Evolutionary conservation across 1,140 invertebrate species (phyloP).

Genomic region (Periplaneta americana): DNA sequence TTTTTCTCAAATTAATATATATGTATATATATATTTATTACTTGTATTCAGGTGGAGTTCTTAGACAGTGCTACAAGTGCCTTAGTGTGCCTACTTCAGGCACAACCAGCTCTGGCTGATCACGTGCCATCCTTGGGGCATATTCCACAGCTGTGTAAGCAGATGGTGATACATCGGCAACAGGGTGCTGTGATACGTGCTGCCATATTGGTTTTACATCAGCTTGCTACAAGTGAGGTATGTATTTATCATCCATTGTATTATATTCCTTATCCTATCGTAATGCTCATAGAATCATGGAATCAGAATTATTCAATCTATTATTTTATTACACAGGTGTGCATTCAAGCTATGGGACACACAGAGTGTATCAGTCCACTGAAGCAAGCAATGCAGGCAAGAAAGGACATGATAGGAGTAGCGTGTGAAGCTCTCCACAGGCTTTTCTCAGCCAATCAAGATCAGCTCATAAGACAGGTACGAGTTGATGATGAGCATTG

Average conservation of each 20-base stretch:
- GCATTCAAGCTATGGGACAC: slow-evolving; percentile 69
- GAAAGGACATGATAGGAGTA: slow-evolving; percentile 74
- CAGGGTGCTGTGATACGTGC: slow-evolving; percentile 62
- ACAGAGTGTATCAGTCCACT: slow-evolving; percentile 76
- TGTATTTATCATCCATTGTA: slow-evolving; percentile 23
- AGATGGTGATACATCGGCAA: slow-evolving; percentile 58
- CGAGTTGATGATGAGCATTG: no score
- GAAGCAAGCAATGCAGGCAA: slow-evolving; percentile 81
- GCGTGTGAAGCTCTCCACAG: slow-evolving; percentile 85
- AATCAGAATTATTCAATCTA: not conserved
- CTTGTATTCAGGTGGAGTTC: slow-evolving; percentile 60
- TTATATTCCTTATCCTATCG: not conserved
- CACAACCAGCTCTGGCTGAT: slow-evolving; percentile 84
- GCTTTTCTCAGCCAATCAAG: slow-evolving; percentile 77
- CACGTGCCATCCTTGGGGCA: slow-evolving; percentile 90
- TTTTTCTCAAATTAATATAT: no score
- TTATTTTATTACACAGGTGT: slow-evolving; percentile 51
- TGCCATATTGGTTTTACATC: slow-evolving; percentile 80
- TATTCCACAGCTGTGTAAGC: slow-evolving; percentile 80
- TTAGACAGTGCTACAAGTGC: slow-evolving; percentile 81
- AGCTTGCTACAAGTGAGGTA: slow-evolving; percentile 79
- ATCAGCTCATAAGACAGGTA: slow-evolving; percentile 80
- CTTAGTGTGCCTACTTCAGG: slow-evolving; percentile 72
- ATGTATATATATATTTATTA: no score
- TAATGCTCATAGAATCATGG: slow-evolving; percentile 3